phyloP scores from a whole-genome alignment of 2,888 invertebrate species.

The Diabrotica balteata region DNA sequence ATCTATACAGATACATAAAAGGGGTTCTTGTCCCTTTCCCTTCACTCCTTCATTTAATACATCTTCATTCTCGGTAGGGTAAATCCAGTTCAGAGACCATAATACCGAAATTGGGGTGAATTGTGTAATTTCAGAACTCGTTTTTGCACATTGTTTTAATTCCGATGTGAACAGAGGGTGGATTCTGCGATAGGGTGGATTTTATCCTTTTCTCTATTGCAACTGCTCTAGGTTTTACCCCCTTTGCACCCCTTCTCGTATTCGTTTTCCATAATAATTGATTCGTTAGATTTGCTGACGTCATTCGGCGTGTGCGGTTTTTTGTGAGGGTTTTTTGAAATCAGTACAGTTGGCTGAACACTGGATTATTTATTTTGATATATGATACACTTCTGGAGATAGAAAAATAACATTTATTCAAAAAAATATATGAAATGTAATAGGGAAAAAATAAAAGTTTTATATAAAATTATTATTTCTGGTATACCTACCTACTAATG shows the following conservation, averaged over 20 bases:
- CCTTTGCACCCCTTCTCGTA: slow-evolving; percentile 31
- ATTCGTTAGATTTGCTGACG: slow-evolving; percentile 49
- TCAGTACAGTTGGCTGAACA: slow-evolving; percentile 17
- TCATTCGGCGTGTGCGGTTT: slow-evolving; percentile 37
- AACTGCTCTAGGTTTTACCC: slow-evolving; percentile 32
- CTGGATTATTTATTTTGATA: not conserved
- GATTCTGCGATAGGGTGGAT: slow-evolving; percentile 29
- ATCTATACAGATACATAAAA: slow-evolving; percentile 22
- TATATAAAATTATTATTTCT: too few species aligned
- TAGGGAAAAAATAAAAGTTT: too few species aligned
- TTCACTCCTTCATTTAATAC: slow-evolving; percentile 28
- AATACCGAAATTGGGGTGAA: slow-evolving; percentile 47
- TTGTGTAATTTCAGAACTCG: slow-evolving; percentile 47
- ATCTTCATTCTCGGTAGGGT: slow-evolving; percentile 36
- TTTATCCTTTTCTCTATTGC: slow-evolving; percentile 39
- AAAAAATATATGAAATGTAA: too few species aligned
- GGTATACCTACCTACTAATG: too few species aligned
- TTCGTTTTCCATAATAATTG: slow-evolving; percentile 41
- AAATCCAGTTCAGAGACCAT: slow-evolving; percentile 37
- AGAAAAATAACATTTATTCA: too few species aligned
- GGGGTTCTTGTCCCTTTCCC: slow-evolving; percentile 23
- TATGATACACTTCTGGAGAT: too few species aligned
- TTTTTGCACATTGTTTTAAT: slow-evolving; percentile 52
- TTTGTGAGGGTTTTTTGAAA: slow-evolving; percentile 12
- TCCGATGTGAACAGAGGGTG: slow-evolving; percentile 34